Evolutionary conservation across 2,113 vertebrate species (phyloP).

Genomic region (Gymnorhina tibicen): DNA sequence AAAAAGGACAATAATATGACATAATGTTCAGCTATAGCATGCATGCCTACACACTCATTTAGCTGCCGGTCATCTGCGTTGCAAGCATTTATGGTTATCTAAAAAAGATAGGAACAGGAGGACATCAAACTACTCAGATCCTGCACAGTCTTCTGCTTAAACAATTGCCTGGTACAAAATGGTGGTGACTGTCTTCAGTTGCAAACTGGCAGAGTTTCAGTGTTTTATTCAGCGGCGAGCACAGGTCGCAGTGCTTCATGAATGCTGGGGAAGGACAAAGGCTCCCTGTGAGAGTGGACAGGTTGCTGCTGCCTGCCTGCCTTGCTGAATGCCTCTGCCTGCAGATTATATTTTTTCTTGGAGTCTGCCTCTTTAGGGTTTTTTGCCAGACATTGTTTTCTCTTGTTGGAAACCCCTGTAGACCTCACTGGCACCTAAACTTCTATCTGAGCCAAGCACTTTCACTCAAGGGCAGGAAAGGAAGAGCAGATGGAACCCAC

Average conservation of each 20-base stretch:
- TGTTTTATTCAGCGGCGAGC: not conserved
- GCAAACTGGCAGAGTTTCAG: not conserved
- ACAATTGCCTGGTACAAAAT: not conserved
- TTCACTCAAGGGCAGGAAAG: not conserved
- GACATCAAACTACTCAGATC: not conserved
- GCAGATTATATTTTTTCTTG: not conserved
- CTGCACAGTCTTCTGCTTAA: not conserved
- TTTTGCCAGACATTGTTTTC: not conserved
- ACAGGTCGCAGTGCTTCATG: not conserved
- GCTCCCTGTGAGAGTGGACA: not conserved
- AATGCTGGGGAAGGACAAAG: not conserved
- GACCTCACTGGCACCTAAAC: not conserved
- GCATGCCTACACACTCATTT: not conserved
- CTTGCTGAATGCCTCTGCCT: not conserved
- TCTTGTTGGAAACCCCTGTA: not conserved
- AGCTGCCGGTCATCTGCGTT: not conserved
- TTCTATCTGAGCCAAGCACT: not conserved
- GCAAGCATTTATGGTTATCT: not conserved
- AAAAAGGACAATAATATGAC: not conserved
- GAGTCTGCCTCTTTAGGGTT: not conserved
- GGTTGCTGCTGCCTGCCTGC: not conserved
- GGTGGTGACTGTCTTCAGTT: accelerated
- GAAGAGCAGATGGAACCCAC: accelerated
- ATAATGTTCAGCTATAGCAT: not conserved
- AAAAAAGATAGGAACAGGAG: not conserved